Evolutionary conservation across 2,888 invertebrate genomes (phyloP).

Genomic region (Drosophila maculinotata): DNA sequence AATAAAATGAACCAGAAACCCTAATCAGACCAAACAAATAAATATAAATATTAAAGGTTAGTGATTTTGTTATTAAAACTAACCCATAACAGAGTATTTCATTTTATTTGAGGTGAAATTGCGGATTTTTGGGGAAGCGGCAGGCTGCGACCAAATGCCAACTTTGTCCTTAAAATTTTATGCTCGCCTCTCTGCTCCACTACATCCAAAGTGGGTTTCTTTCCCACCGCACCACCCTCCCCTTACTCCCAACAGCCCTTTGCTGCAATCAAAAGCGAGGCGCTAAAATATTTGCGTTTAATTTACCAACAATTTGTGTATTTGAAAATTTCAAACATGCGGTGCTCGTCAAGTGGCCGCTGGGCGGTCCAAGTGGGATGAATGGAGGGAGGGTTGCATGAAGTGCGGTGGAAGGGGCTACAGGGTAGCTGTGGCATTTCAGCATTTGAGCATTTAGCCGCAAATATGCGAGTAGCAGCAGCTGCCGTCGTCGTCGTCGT

Average conservation of each 20-base stretch:
- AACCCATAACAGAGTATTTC: too few relatives aligned
- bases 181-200: not conserved
- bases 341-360: slow-evolving; percentile 12
- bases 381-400: too few relatives aligned
- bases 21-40: too few relatives aligned
- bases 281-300: slow-evolving; percentile 16
- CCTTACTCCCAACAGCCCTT: not conserved
- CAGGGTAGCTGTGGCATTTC: not conserved
- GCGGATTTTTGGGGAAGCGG: not conserved
- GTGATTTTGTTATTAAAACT: too few relatives aligned
- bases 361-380: too few relatives aligned
- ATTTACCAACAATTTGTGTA: slow-evolving; percentile 21
- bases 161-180: slow-evolving; percentile 7
- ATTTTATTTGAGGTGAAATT: not conserved
- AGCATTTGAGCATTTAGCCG: not conserved
- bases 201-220: not conserved
- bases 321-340: slow-evolving; percentile 22
- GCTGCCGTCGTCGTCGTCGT: not conserved
- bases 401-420: too few relatives aligned
- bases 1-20: too few relatives aligned
- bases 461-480: slow-evolving; percentile 17
- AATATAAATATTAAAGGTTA: too few relatives aligned
- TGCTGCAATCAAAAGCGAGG: slow-evolving; percentile 7
- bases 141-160: slow-evolving; percentile 8
- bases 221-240: not conserved